A percentile compares a stretch with the other conserved stretches of the same genome.
Evolutionary conservation across 2,888 invertebrate genomes (phyloP).

Genomic region (Drosophila flavopinicola): DNA sequence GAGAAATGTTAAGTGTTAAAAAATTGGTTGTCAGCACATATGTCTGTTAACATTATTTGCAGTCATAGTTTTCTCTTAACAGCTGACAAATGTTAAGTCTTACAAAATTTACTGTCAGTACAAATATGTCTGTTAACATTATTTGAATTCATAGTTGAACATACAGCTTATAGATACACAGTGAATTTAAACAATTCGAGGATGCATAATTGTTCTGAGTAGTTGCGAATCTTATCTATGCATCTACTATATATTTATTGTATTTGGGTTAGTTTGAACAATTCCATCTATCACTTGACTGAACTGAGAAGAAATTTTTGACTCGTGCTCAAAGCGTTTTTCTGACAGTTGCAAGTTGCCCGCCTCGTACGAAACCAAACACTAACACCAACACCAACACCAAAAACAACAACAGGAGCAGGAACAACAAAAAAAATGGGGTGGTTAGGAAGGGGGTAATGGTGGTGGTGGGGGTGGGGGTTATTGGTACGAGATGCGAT

Average conservation of each 20-base stretch:
- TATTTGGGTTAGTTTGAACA: slow-evolving; percentile 12
- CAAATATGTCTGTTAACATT: too few species aligned
- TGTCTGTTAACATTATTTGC: too few species aligned
- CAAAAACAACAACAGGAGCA: not conserved
- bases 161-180: too few species aligned
- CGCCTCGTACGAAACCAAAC: slow-evolving; percentile 12
- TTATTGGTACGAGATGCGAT: not conserved
- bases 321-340: slow-evolving; percentile 66
- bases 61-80: too few species aligned
- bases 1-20: too few species aligned
- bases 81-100: too few species aligned
- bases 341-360: slow-evolving; percentile 57
- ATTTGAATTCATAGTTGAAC: too few species aligned
- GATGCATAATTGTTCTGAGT: too few species aligned
- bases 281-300: slow-evolving; percentile 31
- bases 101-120: too few species aligned
- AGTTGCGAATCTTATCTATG: not conserved
- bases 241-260: not conserved
- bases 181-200: too few species aligned
- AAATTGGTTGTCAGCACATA: too few species aligned
- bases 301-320: slow-evolving; percentile 34
- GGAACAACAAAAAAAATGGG: not conserved
- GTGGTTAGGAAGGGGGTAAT: slow-evolving; percentile 2
- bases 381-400: not conserved
- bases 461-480: not conserved